These are phyloP conservation scores for Sternotherus odoratus DNA, from an alignment of 2,797 vertebrate genomes.

Conservation along the genomic window DNA sequence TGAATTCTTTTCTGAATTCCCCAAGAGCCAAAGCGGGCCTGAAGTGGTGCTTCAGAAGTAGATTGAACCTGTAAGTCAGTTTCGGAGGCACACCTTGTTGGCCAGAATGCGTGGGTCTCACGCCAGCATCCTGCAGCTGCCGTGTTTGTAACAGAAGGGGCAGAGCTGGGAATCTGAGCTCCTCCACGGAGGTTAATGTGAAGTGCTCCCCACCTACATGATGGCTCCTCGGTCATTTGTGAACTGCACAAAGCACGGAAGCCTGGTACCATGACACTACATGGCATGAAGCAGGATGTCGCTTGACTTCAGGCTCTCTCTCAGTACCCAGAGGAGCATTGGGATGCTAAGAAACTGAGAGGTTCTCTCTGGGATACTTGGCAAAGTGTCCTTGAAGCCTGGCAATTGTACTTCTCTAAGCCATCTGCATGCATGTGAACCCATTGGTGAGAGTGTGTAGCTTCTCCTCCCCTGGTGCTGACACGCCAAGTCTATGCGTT, in stretches of 20 bases:
- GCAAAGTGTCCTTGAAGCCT: not conserved
- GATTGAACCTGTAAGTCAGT: not conserved
- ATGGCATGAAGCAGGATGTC: not conserved
- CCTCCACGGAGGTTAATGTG: not conserved
- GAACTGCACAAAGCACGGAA: not conserved
- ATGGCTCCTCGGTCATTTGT: slow-evolving; percentile 38
- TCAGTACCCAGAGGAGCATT: not conserved
- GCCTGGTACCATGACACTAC: not conserved
- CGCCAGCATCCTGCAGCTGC: not conserved
- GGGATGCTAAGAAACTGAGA: not conserved
- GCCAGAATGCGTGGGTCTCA: not conserved
- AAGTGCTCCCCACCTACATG: not conserved
- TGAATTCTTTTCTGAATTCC: not conserved
- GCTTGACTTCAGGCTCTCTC: not conserved
- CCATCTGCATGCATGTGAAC: not conserved
- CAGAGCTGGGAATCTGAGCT: not conserved
- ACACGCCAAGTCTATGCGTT: not conserved
- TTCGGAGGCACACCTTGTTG: fast-evolving
- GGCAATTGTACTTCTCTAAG: not conserved
- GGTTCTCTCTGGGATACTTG: not conserved
- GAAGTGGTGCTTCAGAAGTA: not conserved
- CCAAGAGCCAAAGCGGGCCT: not conserved
- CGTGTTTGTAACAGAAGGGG: not conserved
- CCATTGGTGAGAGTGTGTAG: not conserved
- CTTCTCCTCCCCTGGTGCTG: not conserved